Percentiles rank a stretch among this genome's conserved stretches.
Evolutionary conservation across 2,113 vertebrate genomes (phyloP).

Genomic region (Eubucco bourcierii): DNA sequence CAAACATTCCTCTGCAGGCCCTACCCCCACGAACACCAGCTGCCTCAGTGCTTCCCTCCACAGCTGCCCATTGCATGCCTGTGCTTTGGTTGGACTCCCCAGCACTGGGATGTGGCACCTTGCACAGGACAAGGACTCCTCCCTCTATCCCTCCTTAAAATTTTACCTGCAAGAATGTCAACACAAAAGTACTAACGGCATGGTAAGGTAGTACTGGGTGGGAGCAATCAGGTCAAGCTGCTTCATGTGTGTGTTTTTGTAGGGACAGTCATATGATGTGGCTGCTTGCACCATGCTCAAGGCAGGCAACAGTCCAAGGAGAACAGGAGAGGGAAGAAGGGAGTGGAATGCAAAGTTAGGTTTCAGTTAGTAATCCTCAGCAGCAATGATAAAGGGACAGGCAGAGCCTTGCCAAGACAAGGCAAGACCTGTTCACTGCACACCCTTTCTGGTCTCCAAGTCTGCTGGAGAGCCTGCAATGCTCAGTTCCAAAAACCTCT

Average conservation of each 20-base stretch:
- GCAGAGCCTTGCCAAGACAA: neutral
- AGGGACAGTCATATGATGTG: neutral
- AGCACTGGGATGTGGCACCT: rapidly evolving
- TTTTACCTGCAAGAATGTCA: neutral
- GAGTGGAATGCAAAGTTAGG: neutral
- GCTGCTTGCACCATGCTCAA: neutral
- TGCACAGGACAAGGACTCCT: neutral
- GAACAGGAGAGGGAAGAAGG: neutral
- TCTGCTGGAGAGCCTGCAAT: neutral
- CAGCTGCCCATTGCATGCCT: neutral
- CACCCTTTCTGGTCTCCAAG: neutral
- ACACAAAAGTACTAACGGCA: neutral
- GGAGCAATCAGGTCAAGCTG: neutral
- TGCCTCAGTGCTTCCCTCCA: rapidly evolving
- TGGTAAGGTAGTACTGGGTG: neutral
- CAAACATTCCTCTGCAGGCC: neutral
- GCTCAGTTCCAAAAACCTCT: neutral
- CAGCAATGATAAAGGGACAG: neutral
- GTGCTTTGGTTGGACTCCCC: neutral
- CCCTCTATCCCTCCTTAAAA: neutral
- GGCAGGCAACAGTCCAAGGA: neutral
- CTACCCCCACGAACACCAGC: neutral
- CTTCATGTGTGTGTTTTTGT: rapidly evolving
- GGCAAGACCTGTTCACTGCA: neutral
- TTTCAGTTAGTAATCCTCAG: neutral